phyloP scores from a whole-genome alignment of 2,113 vertebrate genomes.

The Ivindomyrus marchei region DNA sequence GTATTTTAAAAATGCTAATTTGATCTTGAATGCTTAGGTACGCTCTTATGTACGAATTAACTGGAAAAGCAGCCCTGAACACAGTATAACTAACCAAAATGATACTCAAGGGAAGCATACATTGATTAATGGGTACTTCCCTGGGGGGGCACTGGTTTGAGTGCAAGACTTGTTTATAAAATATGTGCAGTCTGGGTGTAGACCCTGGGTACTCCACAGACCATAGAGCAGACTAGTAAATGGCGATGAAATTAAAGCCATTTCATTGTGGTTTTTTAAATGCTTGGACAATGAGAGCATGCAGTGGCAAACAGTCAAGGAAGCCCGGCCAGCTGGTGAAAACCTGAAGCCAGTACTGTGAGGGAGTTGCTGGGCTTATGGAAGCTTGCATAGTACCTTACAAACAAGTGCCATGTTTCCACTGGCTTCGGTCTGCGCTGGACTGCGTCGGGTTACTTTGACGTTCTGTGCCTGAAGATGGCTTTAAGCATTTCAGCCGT shows the following conservation, averaged over 20 bases:
- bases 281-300: slow-evolving; percentile 58
- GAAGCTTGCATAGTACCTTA: slow-evolving; percentile 18
- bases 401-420: slow-evolving; percentile 21
- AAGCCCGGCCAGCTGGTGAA: slow-evolving; percentile 51
- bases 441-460: background rate
- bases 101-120: slow-evolving; percentile 36
- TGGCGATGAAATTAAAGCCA: slow-evolving; percentile 56
- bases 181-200: slow-evolving; percentile 37
- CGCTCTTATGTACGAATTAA: slow-evolving; percentile 30
- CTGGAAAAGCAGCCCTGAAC: slow-evolving; percentile 40
- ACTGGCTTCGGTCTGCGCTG: background rate
- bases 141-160: slow-evolving; percentile 36
- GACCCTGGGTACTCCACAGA: slow-evolving; percentile 37
- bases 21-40: slow-evolving; percentile 2
- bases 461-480: too few relatives aligned
- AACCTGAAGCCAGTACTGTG: slow-evolving; percentile 37
- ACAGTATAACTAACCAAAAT: slow-evolving; percentile 40
- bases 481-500: background rate
- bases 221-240: slow-evolving; percentile 43
- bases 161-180: slow-evolving; percentile 49
- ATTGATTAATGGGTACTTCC: slow-evolving; percentile 47
- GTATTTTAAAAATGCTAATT: slow-evolving; percentile 25
- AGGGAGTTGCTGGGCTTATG: slow-evolving; percentile 31
- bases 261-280: slow-evolving; percentile 62
- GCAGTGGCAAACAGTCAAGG: slow-evolving; percentile 57